Conservation (phyloP, 2,888 invertebrate genomes). For the Trichacis sp. region DNA sequence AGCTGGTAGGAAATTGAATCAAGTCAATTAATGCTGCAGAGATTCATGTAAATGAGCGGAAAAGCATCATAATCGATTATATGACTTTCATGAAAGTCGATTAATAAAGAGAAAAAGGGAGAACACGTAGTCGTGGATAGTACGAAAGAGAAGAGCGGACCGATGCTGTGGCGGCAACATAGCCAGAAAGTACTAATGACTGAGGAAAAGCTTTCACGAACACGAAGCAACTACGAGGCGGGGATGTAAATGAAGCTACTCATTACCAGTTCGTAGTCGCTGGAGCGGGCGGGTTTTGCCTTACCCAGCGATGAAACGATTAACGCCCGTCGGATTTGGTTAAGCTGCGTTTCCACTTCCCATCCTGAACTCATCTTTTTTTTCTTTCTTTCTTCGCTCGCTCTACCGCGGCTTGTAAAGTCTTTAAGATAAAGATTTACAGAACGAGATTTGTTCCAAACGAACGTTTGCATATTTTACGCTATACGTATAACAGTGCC, state of each 20-base stretch:
- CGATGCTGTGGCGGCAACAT: conserved; percentile 10
- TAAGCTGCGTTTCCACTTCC: conserved; percentile 17
- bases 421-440: conserved; percentile 7
- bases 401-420: not conserved
- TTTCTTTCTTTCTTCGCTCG: not conserved
- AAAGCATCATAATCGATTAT: conserved; percentile 7
- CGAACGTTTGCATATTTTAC: not conserved
- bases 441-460: conserved; percentile 3
- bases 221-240: conserved; percentile 19
- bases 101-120: conserved; percentile 17
- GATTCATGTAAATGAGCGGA: not conserved
- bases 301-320: conserved; percentile 53
- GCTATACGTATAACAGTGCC: not conserved
- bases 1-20: not conserved
- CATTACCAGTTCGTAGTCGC: conserved; percentile 48
- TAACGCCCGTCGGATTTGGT: conserved; percentile 46
- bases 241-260: conserved; percentile 52
- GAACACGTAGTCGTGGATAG: conserved; percentile 27
- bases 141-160: conserved; percentile 20
- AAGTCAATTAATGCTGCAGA: conserved; percentile 1
- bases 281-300: conserved; percentile 32
- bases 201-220: conserved; percentile 34
- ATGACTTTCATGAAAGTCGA: not conserved
- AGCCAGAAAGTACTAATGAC: conserved; percentile 43
- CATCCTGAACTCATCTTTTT: not conserved